phyloP scores from a whole-genome alignment of 2,888 invertebrate genomes.

The Xestobium rufovillosum region DNA sequence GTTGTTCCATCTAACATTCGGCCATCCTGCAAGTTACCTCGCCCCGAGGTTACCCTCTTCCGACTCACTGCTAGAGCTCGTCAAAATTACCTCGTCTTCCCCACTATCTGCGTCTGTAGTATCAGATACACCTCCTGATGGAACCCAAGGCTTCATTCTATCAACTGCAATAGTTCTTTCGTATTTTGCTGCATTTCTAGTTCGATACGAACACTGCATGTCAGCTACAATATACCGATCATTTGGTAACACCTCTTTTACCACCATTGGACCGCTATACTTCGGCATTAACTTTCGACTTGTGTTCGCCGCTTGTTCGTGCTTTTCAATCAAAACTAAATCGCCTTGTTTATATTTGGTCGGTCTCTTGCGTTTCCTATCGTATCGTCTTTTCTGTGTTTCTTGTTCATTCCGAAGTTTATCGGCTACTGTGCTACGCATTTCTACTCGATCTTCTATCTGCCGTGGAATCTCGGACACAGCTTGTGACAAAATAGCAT shows the following conservation, averaged over 20 bases:
- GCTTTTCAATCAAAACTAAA: not conserved
- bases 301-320: not conserved
- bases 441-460: too few species aligned
- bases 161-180: constrained; percentile 1
- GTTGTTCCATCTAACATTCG: too few species aligned
- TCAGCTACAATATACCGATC: not conserved
- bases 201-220: too few species aligned
- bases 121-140: not conserved
- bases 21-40: too few species aligned
- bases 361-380: not conserved
- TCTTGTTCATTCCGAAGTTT: too few species aligned
- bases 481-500: too few species aligned
- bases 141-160: too few species aligned
- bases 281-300: not conserved
- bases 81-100: not conserved
- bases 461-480: too few species aligned
- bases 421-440: too few species aligned
- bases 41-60: too few species aligned
- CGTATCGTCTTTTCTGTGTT: too few species aligned
- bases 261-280: constrained; percentile 3
- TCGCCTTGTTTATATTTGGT: not conserved
- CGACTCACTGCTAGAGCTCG: not conserved
- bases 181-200: not conserved
- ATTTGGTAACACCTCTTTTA: not conserved
- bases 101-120: not conserved